Percentiles rank a stretch among this genome's conserved stretches.
These are phyloP conservation scores for Hippocampus comes DNA, from an alignment of 2,113 vertebrate species.

Conservation along the genomic window DNA sequence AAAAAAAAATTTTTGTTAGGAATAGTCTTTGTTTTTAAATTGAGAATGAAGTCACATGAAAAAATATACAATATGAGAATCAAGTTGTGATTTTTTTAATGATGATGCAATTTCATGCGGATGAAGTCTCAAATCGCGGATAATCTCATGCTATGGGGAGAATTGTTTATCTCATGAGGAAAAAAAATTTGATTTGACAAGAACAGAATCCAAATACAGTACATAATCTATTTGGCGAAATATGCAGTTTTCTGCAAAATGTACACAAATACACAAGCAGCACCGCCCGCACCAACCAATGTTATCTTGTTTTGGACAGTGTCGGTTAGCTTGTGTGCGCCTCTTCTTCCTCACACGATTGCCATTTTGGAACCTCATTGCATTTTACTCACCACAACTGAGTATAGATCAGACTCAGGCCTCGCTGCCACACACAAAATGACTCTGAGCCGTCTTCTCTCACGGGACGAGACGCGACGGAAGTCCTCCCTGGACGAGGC, in stretches of 20 bases:
- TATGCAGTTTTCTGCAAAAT: too few species aligned
- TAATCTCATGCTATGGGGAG: too few species aligned
- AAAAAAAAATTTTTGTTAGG: too few species aligned
- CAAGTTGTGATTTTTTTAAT: too few species aligned
- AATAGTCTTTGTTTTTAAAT: too few species aligned
- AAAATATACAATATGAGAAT: too few species aligned
- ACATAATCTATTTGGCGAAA: too few species aligned
- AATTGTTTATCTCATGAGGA: background rate
- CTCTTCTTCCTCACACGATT: background rate
- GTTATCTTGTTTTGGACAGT: background rate
- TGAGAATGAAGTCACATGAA: too few species aligned
- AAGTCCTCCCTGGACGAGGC: background rate
- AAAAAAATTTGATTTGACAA: background rate
- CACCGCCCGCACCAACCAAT: background rate
- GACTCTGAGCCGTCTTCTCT: slow-evolving; percentile 1
- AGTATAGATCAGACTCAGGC: slow-evolving; percentile 1
- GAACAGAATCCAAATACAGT: background rate
- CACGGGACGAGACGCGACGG: background rate
- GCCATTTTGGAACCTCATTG: slow-evolving; percentile 2
- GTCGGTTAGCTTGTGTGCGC: background rate
- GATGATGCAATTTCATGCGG: too few species aligned
- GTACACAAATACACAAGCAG: background rate
- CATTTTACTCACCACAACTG: slow-evolving; percentile 4
- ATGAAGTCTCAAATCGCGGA: too few species aligned
- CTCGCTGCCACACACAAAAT: slow-evolving; percentile 1